These are phyloP conservation scores for Drosophila robusta DNA, from an alignment of 2,888 invertebrate genomes.

Conservation along the genomic window DNA sequence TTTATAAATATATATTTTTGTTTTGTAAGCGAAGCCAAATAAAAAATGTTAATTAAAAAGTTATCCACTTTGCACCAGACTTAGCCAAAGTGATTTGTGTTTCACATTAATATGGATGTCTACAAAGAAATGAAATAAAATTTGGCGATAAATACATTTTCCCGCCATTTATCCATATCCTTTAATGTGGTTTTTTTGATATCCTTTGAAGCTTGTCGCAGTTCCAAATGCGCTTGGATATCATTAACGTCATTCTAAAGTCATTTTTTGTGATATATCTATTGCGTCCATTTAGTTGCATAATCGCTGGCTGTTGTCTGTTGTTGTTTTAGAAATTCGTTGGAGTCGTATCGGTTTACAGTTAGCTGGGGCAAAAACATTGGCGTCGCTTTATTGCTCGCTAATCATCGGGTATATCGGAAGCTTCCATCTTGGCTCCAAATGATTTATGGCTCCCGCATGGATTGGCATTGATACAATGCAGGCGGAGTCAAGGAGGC, in stretches of 20 bases:
- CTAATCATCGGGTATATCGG: conserved; percentile 64
- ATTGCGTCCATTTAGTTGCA: conserved; percentile 45
- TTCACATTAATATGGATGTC: not conserved
- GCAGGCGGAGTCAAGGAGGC: conserved; percentile 14
- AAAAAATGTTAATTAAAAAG: not conserved
- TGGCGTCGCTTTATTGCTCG: conserved; percentile 54
- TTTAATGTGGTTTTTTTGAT: conserved; percentile 4
- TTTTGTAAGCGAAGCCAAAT: too few relatives aligned
- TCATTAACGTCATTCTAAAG: conserved; percentile 41
- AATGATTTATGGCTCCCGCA: conserved; percentile 72
- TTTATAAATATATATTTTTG: too few relatives aligned
- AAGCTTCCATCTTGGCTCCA: conserved; percentile 55
- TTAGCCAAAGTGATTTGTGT: not conserved
- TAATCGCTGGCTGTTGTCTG: conserved; percentile 14
- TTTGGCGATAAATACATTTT: not conserved
- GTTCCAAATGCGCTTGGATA: conserved; percentile 8
- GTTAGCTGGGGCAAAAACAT: conserved; percentile 30
- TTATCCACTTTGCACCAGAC: not conserved
- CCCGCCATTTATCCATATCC: not conserved
- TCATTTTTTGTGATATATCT: conserved; percentile 46
- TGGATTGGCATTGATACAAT: conserved; percentile 72
- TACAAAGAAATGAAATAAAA: not conserved
- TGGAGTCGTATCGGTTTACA: conserved; percentile 15
- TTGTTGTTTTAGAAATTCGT: conserved; percentile 5
- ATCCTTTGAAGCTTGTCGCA: conserved; percentile 4